phyloP scores from a whole-genome alignment of 2,113 vertebrate species.

The Tinamus guttatus region DNA sequence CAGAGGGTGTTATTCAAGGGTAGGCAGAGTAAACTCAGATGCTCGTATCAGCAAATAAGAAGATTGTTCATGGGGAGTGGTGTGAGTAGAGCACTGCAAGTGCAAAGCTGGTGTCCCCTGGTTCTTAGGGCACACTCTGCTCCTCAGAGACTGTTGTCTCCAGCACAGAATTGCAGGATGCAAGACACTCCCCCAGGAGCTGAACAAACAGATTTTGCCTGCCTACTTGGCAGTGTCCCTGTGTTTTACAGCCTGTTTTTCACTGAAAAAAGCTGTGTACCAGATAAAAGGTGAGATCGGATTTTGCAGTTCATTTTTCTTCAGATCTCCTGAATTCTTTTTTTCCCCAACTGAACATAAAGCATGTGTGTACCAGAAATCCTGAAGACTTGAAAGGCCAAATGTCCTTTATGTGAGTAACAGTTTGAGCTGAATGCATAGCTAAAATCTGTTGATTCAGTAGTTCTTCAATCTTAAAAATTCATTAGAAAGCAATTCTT shows the following conservation, averaged over 20 bases:
- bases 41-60: background rate
- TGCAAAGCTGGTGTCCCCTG: background rate
- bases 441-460: background rate
- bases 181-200: background rate
- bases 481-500: background rate
- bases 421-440: background rate
- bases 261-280: background rate
- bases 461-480: background rate
- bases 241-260: background rate
- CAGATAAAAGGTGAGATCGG: background rate
- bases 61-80: background rate
- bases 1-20: background rate
- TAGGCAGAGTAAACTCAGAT: background rate
- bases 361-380: background rate
- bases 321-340: background rate
- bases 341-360: background rate
- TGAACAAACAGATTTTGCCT: background rate
- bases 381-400: background rate
- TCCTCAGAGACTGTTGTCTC: background rate
- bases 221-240: background rate
- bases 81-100: background rate
- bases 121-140: background rate
- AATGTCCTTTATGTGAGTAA: background rate
- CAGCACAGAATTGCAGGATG: background rate
- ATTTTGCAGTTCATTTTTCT: background rate